phyloP scores from a whole-genome alignment of 2,888 invertebrate species.

The Carpatolechia fugitivella region DNA sequence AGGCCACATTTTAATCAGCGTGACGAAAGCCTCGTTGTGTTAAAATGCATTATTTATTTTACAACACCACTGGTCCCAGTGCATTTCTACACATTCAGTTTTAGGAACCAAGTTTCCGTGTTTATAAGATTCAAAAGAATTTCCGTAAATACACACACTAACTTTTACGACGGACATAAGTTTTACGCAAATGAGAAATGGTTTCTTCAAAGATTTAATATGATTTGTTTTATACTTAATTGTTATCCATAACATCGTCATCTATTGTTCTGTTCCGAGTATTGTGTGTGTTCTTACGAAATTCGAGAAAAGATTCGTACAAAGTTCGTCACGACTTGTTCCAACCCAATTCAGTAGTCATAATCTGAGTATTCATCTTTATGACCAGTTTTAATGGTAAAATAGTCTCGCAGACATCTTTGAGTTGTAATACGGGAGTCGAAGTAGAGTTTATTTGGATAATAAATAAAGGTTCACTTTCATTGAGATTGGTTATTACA shows the following conservation, averaged over 20 bases:
- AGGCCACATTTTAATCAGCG: constrained; percentile 65
- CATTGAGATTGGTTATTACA: too few relatives aligned
- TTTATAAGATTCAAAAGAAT: neutral
- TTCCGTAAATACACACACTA: neutral
- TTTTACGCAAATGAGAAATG: neutral
- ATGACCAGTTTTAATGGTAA: constrained; percentile 9
- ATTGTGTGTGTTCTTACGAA: constrained; percentile 7
- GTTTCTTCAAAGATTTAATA: neutral
- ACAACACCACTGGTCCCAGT: neutral
- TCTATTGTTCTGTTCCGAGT: constrained; percentile 13
- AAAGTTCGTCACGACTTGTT: constrained; percentile 45
- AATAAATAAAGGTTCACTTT: constrained; percentile 16
- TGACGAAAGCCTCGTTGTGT: constrained; percentile 50
- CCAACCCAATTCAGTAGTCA: constrained; percentile 44
- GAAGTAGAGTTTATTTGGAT: neutral
- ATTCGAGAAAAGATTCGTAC: constrained; percentile 5
- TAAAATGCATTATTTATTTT: constrained; percentile 64
- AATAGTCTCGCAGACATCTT: neutral
- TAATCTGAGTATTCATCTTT: constrained; percentile 31
- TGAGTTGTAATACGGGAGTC: neutral
- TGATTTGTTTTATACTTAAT: neutral
- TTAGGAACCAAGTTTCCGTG: neutral
- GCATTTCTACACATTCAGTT: neutral
- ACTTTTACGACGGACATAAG: too few relatives aligned
- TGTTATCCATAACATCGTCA: constrained; percentile 18